A percentile compares a stretch with the other conserved stretches of the same genome.
Conservation (phyloP, 2,888 invertebrate genomes). For the Keiferia lycopersicella region DNA sequence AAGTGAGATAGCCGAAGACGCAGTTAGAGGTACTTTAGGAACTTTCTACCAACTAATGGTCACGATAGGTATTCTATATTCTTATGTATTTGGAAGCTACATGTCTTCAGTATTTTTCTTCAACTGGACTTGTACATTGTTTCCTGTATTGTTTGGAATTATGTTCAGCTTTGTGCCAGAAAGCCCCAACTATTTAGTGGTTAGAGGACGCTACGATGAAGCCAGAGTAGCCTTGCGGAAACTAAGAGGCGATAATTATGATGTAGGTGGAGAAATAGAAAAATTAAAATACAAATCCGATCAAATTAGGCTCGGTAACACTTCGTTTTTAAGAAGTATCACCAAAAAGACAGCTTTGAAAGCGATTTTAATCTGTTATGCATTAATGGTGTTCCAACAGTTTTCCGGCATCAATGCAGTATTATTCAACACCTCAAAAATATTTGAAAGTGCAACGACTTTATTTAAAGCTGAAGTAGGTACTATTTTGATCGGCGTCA, state of each 20-base stretch:
- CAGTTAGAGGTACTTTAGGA: constrained; percentile 91
- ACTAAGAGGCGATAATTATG: constrained; percentile 88
- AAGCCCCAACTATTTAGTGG: constrained; percentile 87
- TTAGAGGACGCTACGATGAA: constrained; percentile 82
- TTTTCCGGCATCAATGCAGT: constrained; percentile 92
- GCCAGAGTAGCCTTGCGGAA: constrained; percentile 86
- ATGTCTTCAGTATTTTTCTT: constrained; percentile 77
- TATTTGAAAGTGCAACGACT: constrained; percentile 86
- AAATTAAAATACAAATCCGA: constrained; percentile 81
- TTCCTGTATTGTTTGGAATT: constrained; percentile 86
- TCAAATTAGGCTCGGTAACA: constrained; percentile 74
- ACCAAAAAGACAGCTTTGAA: constrained; percentile 83
- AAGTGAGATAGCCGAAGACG: constrained; percentile 92
- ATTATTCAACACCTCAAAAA: constrained; percentile 88
- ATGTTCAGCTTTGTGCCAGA: constrained; percentile 93
- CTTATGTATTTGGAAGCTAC: constrained; percentile 86
- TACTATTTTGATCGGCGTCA: constrained; percentile 90
- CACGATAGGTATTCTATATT: constrained; percentile 89
- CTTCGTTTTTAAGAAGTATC: constrained; percentile 81
- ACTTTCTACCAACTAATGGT: constrained; percentile 94
- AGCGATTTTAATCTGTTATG: constrained; percentile 86
- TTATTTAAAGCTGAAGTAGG: constrained; percentile 81
- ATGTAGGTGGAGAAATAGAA: constrained; percentile 84
- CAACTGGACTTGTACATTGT: constrained; percentile 83
- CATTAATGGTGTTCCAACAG: constrained; percentile 95